Base-by-base conservation (phyloP, 2,797 vertebrate species). In the Ctenopoma kingsleyae region DNA sequence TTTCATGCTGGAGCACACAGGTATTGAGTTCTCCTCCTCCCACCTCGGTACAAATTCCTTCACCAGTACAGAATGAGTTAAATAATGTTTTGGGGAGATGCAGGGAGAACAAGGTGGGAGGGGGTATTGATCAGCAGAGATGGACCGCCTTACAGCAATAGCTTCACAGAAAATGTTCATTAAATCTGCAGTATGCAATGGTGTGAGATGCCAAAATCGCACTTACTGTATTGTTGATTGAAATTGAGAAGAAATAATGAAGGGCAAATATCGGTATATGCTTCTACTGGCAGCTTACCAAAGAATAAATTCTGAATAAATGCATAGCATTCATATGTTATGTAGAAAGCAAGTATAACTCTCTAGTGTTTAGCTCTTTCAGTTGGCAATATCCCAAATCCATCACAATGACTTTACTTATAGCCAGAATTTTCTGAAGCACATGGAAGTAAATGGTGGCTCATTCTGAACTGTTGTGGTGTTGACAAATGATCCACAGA, bases 401-500 rank as follows among this genome's bases (percentile, higher is more conserved):
- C 68, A 81, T 86, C 79, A 83, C 50, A 77, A 66, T 59, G 67
- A 63, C 72, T 73, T 71, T 56, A 77, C 59, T 53, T 54, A 76
- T 17, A 52, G 55, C 0, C 2, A 61, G 50, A 58, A 63, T 73
- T 84, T 76, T 66, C 75, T 63, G 30, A 58, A 67, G 83, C 81
- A 40, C 53, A 30, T 64, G 35, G 70, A 67, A 54, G 74, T 71
- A 83, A 80, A 81, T 3, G 8, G 54, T 19, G 71, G 53, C 69
- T 86, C 71, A 56, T 59, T 76, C 72, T 78, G 77, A 87, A 71
- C 73, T 41, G 62, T 32, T 16, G 66, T 78, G 85, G 71, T 82
- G 40, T 62, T 89, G 88, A 88, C 73, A 86, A 83, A 91, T 76
- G 80, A 65, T 78, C 48, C 55, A 40, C 67, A 50, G 57, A 72